Percentiles rank a stretch among this genome's conserved stretches.
Evolutionary conservation across 2,888 invertebrate genomes (phyloP).

Genomic region (Zootermopsis nevadensis): DNA sequence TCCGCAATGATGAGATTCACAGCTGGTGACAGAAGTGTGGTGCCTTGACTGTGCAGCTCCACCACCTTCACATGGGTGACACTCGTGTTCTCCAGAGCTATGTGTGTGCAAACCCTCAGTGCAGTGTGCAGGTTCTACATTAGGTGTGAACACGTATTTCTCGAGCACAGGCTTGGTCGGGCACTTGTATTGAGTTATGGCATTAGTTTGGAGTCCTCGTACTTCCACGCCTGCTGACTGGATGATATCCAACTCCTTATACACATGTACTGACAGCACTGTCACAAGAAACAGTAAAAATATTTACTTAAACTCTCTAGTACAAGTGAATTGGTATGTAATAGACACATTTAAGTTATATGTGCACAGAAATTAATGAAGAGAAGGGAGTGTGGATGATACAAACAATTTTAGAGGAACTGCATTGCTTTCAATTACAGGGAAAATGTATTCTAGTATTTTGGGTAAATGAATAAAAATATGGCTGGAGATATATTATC

Average conservation of each 20-base stretch:
- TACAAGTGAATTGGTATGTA: too few species aligned
- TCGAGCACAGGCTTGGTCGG: constrained; percentile 83
- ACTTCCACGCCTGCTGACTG: constrained; percentile 83
- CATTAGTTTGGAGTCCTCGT: constrained; percentile 79
- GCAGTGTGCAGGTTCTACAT: constrained; percentile 67
- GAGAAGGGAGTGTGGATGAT: too few species aligned
- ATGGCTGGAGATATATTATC: too few species aligned
- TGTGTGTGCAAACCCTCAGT: constrained; percentile 73
- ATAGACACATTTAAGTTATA: too few species aligned
- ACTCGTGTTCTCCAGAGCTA: constrained; percentile 78
- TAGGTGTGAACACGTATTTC: constrained; percentile 78
- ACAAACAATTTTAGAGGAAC: too few species aligned
- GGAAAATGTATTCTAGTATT: too few species aligned
- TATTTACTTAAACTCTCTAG: too few species aligned
- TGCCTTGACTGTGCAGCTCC: constrained; percentile 67
- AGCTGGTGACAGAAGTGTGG: constrained; percentile 51
- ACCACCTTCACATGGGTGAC: constrained; percentile 71
- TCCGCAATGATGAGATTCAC: constrained; percentile 62
- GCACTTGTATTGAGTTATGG: constrained; percentile 76
- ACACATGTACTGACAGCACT: constrained; percentile 63
- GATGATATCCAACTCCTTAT: constrained; percentile 65
- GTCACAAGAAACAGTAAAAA: constrained; percentile 16
- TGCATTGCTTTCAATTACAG: too few species aligned
- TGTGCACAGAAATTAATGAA: too few species aligned
- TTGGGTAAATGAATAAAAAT: too few species aligned